Percentiles rank a stretch among this genome's conserved stretches.
Conservation (phyloP, 1,140 invertebrate species). For the Aphaenogaster rudis region DNA sequence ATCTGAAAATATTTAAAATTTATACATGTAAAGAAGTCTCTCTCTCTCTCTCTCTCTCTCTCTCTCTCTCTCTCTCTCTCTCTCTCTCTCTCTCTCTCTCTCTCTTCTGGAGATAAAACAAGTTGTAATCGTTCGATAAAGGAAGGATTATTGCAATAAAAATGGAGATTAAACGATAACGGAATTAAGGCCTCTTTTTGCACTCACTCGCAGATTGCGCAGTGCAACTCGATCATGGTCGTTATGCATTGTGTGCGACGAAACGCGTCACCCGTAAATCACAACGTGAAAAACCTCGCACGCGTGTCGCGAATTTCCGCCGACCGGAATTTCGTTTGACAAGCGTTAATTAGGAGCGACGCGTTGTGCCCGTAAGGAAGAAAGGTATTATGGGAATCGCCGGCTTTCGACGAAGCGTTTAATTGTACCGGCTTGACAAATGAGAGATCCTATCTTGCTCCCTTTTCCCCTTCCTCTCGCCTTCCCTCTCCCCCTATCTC, state of each 20-base stretch:
- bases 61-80: background rate
- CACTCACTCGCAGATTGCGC: background rate
- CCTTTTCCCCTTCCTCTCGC: background rate
- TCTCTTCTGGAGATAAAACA: background rate
- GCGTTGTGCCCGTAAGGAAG: background rate
- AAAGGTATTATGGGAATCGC: constrained; percentile 19
- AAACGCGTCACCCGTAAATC: constrained; percentile 15
- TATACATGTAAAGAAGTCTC: background rate
- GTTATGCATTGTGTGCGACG: background rate
- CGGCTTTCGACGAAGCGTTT: constrained; percentile 28
- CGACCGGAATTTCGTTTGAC: constrained; percentile 43
- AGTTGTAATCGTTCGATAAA: background rate
- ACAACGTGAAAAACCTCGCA: constrained; percentile 14
- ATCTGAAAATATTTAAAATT: background rate
- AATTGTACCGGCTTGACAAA: constrained; percentile 47
- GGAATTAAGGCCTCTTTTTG: background rate
- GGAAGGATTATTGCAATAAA: background rate
- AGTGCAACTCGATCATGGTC: background rate
- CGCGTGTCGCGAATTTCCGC: constrained; percentile 33
- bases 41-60: background rate
- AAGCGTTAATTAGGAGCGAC: constrained; percentile 51
- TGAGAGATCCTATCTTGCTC: constrained; percentile 5
- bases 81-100: background rate
- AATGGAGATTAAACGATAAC: background rate
- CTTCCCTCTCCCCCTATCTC: background rate